Conservation (phyloP, 2,888 invertebrate genomes). For the Masnerella sp. region DNA sequence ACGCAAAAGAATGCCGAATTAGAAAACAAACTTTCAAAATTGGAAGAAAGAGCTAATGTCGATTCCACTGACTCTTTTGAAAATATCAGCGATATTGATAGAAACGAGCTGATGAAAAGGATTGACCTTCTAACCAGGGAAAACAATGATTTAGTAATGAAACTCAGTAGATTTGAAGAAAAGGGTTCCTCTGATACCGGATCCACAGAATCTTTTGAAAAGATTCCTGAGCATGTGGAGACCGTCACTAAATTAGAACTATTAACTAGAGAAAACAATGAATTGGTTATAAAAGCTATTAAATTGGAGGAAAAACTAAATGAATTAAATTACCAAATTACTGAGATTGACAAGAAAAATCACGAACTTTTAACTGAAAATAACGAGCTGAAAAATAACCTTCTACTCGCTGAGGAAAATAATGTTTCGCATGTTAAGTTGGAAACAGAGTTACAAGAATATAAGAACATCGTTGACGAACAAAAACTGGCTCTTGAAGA, state of each 20-base stretch:
- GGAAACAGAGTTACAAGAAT: slow-evolving; percentile 76
- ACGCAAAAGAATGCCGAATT: slow-evolving; percentile 66
- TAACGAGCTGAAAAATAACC: slow-evolving; percentile 63
- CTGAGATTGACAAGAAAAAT: slow-evolving; percentile 29
- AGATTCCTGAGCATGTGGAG: slow-evolving; percentile 70
- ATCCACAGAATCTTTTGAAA: slow-evolving; percentile 75
- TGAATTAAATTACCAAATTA: slow-evolving; percentile 44
- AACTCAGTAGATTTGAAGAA: slow-evolving; percentile 71
- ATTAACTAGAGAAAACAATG: slow-evolving; percentile 70
- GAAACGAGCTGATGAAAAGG: slow-evolving; percentile 69
- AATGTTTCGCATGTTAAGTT: slow-evolving; percentile 63
- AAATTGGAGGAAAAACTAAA: slow-evolving; percentile 70
- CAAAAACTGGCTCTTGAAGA: slow-evolving; percentile 80
- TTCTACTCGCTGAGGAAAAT: slow-evolving; percentile 68
- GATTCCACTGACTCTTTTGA: slow-evolving; percentile 73
- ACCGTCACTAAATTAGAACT: slow-evolving; percentile 66
- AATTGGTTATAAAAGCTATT: slow-evolving; percentile 70
- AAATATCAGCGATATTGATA: slow-evolving; percentile 68
- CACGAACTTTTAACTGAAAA: slow-evolving; percentile 61
- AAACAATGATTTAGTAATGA: slow-evolving; percentile 69
- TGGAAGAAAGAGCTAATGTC: slow-evolving; percentile 65
- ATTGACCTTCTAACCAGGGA: slow-evolving; percentile 72
- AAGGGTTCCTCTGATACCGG: slow-evolving; percentile 74
- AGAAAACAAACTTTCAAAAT: slow-evolving; percentile 63
- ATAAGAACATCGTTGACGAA: slow-evolving; percentile 80